Base-by-base conservation (phyloP, 2,888 invertebrate genomes). In the Beris chalybata region DNA sequence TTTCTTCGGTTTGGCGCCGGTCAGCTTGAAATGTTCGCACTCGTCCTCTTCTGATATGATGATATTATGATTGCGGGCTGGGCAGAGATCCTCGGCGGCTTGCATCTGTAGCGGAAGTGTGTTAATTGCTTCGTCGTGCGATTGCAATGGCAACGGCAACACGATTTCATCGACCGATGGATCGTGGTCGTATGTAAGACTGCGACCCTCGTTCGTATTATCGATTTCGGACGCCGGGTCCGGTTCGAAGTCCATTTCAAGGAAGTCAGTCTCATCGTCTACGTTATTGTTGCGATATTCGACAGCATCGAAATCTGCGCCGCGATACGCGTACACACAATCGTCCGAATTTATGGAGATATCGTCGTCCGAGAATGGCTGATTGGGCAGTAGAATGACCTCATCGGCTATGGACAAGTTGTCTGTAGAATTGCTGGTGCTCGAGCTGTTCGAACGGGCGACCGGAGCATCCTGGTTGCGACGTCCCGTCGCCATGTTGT, bases 221-320 rank as follows among this genome's bases (percentile, higher is more conserved):
- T 81, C 81, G 12, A 79, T 71, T 67, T 81, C 81, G 0, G 81
- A 81, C 1, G 76, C 73, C 2, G 80, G 80, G 71, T 81, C 81
- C 5, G 81, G 81, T 56, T 81, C 81, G 58, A 80, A 81, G 68
- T 81, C 81, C 81, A 81, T 81, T 74, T 81, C 81, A 4, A 81
- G 74, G 67, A 80, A 81, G 68, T 81, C 81, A 1, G 79, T 80
- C 67, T 81, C 81, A 71, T 81, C 81, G 58, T 81, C 81, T 3
- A 55, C 30, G 43, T 54, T 45, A 7, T 57, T 43, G 38, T 65
- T 55, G 50, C 57, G 58, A 0, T 74, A 71, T 44, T 76, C 73
- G 32, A 77, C 74, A 31, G 76, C 76, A 38, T 78, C 79, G 48
- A 61, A 67, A 3, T 76, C 76, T 0, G 78, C 79, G 1, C 80